phyloP scores from a whole-genome alignment of 2,797 vertebrate species.

The Leuciscus waleckii region DNA sequence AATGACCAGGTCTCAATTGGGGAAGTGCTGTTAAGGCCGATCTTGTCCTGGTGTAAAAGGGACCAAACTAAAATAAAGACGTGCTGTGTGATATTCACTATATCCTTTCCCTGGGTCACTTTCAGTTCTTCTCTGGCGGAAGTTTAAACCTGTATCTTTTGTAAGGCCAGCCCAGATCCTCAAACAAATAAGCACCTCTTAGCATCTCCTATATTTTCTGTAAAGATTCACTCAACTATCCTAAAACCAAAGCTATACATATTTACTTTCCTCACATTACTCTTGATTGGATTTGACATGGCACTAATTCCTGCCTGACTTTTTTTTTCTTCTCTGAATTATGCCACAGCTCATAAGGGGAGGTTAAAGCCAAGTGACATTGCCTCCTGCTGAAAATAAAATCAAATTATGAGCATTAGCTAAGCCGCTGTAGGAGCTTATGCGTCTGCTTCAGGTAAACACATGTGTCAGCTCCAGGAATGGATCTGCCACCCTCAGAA shows the following conservation, averaged over 20 bases:
- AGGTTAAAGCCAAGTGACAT: conserved; percentile 52
- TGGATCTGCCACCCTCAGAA: conserved; percentile 12
- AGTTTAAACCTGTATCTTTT: not conserved
- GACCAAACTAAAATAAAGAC: not conserved
- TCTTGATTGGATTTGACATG: conserved; percentile 53
- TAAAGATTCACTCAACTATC: conserved; percentile 11
- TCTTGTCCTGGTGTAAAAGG: not conserved
- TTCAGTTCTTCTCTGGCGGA: not conserved
- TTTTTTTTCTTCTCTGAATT: conserved; percentile 36
- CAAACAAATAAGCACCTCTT: not conserved
- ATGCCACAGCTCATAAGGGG: conserved; percentile 39
- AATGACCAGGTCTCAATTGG: not conserved
- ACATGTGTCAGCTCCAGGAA: conserved; percentile 20
- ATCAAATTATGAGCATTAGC: conserved; percentile 45
- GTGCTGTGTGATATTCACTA: not conserved
- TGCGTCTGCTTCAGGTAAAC: conserved; percentile 19
- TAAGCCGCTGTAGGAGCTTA: conserved; percentile 35
- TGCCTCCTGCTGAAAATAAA: conserved; percentile 40
- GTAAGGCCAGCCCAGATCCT: not conserved
- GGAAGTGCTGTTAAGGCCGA: not conserved
- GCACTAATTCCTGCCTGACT: conserved; percentile 50
- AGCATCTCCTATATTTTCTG: not conserved
- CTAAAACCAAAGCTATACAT: conserved; percentile 25
- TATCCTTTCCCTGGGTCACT: not conserved
- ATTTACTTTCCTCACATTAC: conserved; percentile 35